Conservation (phyloP, 2,888 invertebrate genomes). For the Mythimna impura region DNA sequence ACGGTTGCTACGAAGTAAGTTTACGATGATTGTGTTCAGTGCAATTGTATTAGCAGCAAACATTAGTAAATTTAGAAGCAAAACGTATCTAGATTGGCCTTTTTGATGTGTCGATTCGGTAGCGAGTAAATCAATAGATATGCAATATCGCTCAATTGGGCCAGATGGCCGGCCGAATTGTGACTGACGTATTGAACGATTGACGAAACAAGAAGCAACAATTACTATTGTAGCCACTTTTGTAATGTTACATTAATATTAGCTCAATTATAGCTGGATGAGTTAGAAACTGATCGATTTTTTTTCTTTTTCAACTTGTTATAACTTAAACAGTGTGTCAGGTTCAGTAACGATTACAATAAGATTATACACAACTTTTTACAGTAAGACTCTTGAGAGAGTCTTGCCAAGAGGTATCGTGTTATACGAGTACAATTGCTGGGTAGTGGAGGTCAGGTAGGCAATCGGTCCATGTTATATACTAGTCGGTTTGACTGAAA, state of each 20-base stretch:
- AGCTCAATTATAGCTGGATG: neutral
- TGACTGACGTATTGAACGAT: slow-evolving; percentile 54
- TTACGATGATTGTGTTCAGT: slow-evolving; percentile 31
- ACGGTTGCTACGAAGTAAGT: neutral
- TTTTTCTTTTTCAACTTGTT: neutral
- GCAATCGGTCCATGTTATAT: too few relatives aligned
- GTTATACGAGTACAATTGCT: too few relatives aligned
- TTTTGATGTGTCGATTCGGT: slow-evolving; percentile 51
- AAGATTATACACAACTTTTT: neutral
- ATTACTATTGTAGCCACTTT: slow-evolving; percentile 38
- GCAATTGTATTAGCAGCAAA: slow-evolving; percentile 20
- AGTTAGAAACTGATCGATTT: neutral
- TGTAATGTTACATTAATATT: slow-evolving; percentile 12
- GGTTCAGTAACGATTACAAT: neutral
- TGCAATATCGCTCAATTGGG: slow-evolving; percentile 64
- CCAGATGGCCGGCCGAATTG: slow-evolving; percentile 59
- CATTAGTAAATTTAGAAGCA: slow-evolving; percentile 46
- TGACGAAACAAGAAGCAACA: slow-evolving; percentile 33
- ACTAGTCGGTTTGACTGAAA: neutral
- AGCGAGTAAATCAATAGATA: slow-evolving; percentile 64
- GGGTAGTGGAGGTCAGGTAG: too few relatives aligned
- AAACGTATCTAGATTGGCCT: slow-evolving; percentile 40
- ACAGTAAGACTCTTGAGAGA: neutral
- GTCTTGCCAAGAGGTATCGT: too few relatives aligned
- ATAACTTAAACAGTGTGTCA: neutral